Base-by-base conservation (phyloP, 2,888 invertebrate species). In the Prosapia bicincta region DNA sequence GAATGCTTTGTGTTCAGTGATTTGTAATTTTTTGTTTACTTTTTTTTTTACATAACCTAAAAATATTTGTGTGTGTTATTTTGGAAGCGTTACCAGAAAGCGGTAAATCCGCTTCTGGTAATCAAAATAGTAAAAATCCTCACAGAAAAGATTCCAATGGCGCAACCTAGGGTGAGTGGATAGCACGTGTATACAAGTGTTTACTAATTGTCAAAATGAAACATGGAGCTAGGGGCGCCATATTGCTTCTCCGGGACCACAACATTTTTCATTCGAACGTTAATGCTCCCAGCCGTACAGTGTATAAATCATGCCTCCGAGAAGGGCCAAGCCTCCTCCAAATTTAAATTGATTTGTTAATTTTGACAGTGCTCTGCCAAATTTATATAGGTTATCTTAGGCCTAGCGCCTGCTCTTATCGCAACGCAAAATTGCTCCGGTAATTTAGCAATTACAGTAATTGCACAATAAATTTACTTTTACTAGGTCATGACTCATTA, bases 101-200 rank as follows among this genome's bases (percentile, higher is more conserved):
- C 73, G 73, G 73, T 32, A 54, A 68, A 43, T 67, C 73, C 73
- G 73, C 73, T 73, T 67, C 73, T 73, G 73, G 73, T 73, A 73
- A 72, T 67, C 54, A 66, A 73, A 73, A 43, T 68, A 26, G 73
- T 67, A 73, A 73, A 73, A 73, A 73, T 73, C 73, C 73, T 73
- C 73, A 73, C 73, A 38, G 73, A 67, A 25, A 73, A 73, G 74
- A 72, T 66, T 74, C 72, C 72, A 77, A 93, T 93, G 93, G 93
- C 93, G 90, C 93, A 93, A 91, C 93, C 93, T 90, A 91, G 93
- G 93, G 93, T 93, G 92, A 88, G 92, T 90, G 54, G 24, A 26
- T 30, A 28, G 66, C 72, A 72, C 68, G 73, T 73, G 68, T 54
- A 20, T 15, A 32, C 2, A 20, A n/a, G 69, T 73, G 73, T 73